Evolutionary conservation across 2,113 vertebrate genomes (phyloP), one percentile per base, ranked within the genome.

Genomic region (Cynocephalus volans): DNA sequence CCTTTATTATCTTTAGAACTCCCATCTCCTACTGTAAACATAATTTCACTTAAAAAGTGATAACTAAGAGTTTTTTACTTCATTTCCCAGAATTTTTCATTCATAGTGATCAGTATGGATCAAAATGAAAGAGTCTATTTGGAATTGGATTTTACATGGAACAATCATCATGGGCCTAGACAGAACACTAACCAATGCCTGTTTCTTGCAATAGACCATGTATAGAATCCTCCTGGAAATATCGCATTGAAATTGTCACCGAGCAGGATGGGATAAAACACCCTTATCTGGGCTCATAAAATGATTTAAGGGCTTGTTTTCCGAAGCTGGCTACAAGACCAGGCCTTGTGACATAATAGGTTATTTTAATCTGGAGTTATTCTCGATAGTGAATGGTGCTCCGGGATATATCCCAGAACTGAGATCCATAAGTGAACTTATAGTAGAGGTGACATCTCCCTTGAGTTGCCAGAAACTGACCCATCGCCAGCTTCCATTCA

Each of bases 381-480:
- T 96, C 26, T 96, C n/a, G 36, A 84, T 87, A 72, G 65, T 65
- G 36, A 91, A 65, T 93, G 91, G 13, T 90, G 19, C 41, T 76
- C 83, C 89, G 62, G 52, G 69, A 64, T 69, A 83, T 62, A 67
- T 50, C 48, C 75, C 70, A 89, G 62, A 96, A 24, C 50, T 94
- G 54, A 88, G 24, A 93, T 58, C 24, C 45, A 41, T 52, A 76
- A 54, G 10, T 85, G n/a, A n/a, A 90, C 50, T 52, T 80, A 52
- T 95, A 96, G 79, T 64, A 67, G 31, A 14, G 69, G 11, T 96
- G 77, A 88, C 45, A 65, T 84, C 79, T 85, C 88, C 77, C 24
- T 93, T 88, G 84, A 83, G 79, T 83, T 96, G 45, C 65, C 56
- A 96, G 69, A 90, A 97, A 56, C 62, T 94, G 56, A 93, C n/a